Percentiles rank a stretch among this genome's conserved stretches.
These are phyloP conservation scores for Ophion slaviceki DNA, from an alignment of 2,888 invertebrate genomes.

Conservation along the genomic window DNA sequence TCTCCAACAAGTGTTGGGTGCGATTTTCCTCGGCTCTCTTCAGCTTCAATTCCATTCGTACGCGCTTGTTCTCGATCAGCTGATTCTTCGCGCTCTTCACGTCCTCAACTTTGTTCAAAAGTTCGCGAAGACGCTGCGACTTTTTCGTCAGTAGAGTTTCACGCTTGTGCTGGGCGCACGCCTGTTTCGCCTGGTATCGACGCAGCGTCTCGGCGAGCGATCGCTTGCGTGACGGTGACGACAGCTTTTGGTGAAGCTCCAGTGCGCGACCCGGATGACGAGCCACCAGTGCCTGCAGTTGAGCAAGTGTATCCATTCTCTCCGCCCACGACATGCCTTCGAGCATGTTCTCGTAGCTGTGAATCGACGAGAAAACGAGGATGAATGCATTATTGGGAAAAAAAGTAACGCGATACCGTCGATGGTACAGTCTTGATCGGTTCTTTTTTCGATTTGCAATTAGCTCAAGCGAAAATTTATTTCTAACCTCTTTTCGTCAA, in stretches of 20 bases:
- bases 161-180: conserved; percentile 94
- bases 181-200: conserved; percentile 95
- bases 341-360: conserved; percentile 80
- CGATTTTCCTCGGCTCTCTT: conserved; percentile 97
- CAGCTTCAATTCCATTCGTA: conserved; percentile 89
- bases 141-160: conserved; percentile 93
- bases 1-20: conserved; percentile 90
- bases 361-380: conserved; percentile 29
- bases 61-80: conserved; percentile 92
- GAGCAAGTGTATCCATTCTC: conserved; percentile 91
- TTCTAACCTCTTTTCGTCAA: too few relatives aligned
- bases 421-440: too few relatives aligned
- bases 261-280: conserved; percentile 97
- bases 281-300: conserved; percentile 90
- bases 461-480: too few relatives aligned
- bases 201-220: conserved; percentile 92
- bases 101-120: conserved; percentile 93
- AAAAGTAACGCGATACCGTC: too few relatives aligned
- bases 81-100: conserved; percentile 93
- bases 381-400: neutral
- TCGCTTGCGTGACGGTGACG: conserved; percentile 94
- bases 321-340: conserved; percentile 93
- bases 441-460: too few relatives aligned
- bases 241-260: conserved; percentile 96
- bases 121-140: conserved; percentile 92